Conservation (phyloP, 2,113 vertebrate species). For the Chloropsis cyanopogon region DNA sequence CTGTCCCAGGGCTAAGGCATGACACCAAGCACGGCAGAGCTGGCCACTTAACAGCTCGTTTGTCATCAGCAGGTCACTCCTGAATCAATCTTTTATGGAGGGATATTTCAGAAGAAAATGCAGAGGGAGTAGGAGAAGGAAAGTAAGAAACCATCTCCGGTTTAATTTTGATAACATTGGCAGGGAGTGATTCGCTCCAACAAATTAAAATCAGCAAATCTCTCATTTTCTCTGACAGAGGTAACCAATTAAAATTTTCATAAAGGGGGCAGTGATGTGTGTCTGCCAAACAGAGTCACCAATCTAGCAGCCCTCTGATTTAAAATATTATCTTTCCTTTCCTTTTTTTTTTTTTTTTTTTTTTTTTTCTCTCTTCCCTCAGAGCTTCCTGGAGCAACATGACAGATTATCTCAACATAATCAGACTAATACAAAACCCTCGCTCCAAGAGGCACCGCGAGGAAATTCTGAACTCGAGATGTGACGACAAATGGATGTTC, state of each 20-base stretch:
- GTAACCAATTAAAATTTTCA: slow-evolving; percentile 68
- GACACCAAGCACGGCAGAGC: background rate
- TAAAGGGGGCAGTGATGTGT: slow-evolving; percentile 59
- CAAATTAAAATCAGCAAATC: slow-evolving; percentile 54
- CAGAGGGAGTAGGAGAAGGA: background rate
- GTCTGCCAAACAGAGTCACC: slow-evolving; percentile 26
- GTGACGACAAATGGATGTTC: background rate
- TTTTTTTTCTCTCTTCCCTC: background rate
- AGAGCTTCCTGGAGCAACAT: slow-evolving; percentile 15
- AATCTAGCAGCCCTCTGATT: slow-evolving; percentile 36
- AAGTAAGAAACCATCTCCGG: background rate
- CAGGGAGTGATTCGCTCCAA: background rate
- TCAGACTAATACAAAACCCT: slow-evolving; percentile 42
- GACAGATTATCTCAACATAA: slow-evolving; percentile 46
- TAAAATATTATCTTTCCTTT: slow-evolving; percentile 44
- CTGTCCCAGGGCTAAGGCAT: background rate
- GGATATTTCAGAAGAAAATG: background rate
- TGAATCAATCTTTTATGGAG: background rate
- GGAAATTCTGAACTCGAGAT: background rate
- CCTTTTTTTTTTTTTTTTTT: background rate
- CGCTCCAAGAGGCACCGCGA: background rate
- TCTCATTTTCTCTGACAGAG: slow-evolving; percentile 60
- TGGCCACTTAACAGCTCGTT: background rate
- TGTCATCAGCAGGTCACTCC: background rate
- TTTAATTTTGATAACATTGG: slow-evolving; percentile 36